Percentiles rank a stretch among this genome's conserved stretches.
These are phyloP conservation scores for Xylocampa areola DNA, from an alignment of 2,888 invertebrate species.

Conservation along the genomic window DNA sequence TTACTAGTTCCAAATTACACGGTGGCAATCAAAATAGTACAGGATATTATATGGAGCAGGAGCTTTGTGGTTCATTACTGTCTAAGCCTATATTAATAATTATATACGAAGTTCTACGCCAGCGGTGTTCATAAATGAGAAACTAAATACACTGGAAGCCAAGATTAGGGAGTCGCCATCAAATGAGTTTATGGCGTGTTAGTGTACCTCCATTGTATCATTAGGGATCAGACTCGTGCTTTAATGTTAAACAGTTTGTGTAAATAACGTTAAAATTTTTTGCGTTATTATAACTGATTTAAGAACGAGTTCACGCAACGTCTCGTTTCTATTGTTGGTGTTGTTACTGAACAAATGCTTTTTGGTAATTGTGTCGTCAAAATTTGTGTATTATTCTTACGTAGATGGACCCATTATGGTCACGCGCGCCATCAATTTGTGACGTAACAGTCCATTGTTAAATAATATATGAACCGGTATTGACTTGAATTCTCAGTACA, in stretches of 20 bases:
- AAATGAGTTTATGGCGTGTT: slow-evolving; percentile 87
- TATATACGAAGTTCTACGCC: slow-evolving; percentile 67
- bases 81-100: slow-evolving; percentile 73
- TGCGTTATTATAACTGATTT: slow-evolving; percentile 57
- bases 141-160: slow-evolving; percentile 79
- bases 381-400: slow-evolving; percentile 4
- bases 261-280: slow-evolving; percentile 56
- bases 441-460: not conserved
- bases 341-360: slow-evolving; percentile 18
- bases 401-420: slow-evolving; percentile 2
- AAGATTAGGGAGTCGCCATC: slow-evolving; percentile 77
- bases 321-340: slow-evolving; percentile 22
- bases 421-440: slow-evolving; percentile 1
- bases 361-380: slow-evolving; percentile 9
- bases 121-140: slow-evolving; percentile 77
- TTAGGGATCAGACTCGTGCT: slow-evolving; percentile 70
- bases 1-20: slow-evolving; percentile 61
- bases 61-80: slow-evolving; percentile 69
- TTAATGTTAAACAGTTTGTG: slow-evolving; percentile 64
- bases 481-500: too few relatives aligned
- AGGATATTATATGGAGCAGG: slow-evolving; percentile 48
- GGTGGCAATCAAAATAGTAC: slow-evolving; percentile 54
- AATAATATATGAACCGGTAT: not conserved
- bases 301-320: slow-evolving; percentile 30
- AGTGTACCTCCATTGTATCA: slow-evolving; percentile 72